A percentile compares a stretch with the other conserved stretches of the same genome.
phyloP scores from a whole-genome alignment of 2,797 vertebrate genomes.

The Chromis chromis region DNA sequence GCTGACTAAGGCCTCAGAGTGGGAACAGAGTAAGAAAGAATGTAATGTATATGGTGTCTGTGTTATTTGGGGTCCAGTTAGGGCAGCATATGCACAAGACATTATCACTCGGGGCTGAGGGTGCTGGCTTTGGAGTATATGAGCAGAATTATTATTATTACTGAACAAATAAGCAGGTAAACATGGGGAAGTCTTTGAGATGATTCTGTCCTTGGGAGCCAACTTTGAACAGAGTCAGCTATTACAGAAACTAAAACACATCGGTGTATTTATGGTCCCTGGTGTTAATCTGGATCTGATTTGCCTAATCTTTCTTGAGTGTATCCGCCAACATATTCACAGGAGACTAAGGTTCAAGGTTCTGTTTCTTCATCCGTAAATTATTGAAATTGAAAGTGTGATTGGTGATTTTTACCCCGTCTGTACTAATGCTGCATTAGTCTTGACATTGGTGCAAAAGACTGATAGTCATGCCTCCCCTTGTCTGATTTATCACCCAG shows the following conservation, averaged over 20 bases:
- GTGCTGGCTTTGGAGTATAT: conserved; percentile 8
- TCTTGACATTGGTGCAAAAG: conserved; percentile 18
- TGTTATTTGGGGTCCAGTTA: conserved; percentile 59
- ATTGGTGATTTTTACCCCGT: neutral
- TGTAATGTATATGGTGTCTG: conserved; percentile 71
- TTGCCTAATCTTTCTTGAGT: conserved; percentile 9
- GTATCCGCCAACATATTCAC: neutral
- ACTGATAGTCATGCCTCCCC: conserved; percentile 13
- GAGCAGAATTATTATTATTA: neutral
- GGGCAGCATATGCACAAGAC: conserved; percentile 63
- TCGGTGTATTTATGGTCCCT: neutral
- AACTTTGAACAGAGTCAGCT: neutral
- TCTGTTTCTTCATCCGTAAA: conserved; percentile 15
- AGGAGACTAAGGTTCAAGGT: conserved; percentile 11
- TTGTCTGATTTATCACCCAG: conserved; percentile 17
- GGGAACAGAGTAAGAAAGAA: conserved; percentile 73
- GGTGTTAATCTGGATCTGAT: neutral
- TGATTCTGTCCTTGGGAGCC: neutral
- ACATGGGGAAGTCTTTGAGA: neutral
- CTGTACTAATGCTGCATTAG: neutral
- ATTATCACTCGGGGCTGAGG: conserved; percentile 37
- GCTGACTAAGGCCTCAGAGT: conserved; percentile 79
- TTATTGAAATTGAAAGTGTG: neutral
- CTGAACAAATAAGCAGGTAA: conserved; percentile 15
- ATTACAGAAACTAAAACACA: conserved; percentile 7